Base-by-base conservation (phyloP, 2,113 vertebrate genomes). In the Cheirogaleus medius region DNA sequence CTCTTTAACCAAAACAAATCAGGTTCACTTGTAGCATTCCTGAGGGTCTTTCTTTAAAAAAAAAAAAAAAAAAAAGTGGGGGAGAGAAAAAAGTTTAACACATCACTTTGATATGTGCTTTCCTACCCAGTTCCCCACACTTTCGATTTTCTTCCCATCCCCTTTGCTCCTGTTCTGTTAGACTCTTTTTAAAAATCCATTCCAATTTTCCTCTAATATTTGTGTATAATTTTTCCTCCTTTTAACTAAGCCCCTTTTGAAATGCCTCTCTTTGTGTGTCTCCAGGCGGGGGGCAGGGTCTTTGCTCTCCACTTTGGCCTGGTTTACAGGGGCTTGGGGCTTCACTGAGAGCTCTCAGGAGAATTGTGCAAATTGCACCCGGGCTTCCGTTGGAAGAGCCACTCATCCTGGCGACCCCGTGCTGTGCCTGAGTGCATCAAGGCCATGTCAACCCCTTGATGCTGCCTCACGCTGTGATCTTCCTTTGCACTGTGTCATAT, bases 391-490 rank as follows among this genome's bases (percentile, higher is more conserved):
- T 98, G 98, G 98, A 99, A 98, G 98, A 99, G 98, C 98, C 98
- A 98, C 98, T 99, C 98, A 98, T 98, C 98, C 98, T 71, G 95
- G 98, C 95, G 98, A 92, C 98, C 97, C 98, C 99, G 98, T 98
- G 98, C 99, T 99, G 99, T 98, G 99, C 98, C 98, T 92, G 97
- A 99, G 99, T 99, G 99, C 99, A 99, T 99, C 98, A 99, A 99
- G 99, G 99, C 99, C 99, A 98, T 98, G 98, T 98, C 98, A 99
- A 98, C 98, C 98, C 99, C 99, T 99, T 99, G 99, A 99, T 99
- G 98, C 98, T 98, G 98, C 97, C 98, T 98, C 99, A 99, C 21
- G 98, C 99, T 99, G 99, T 98, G 99, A 98, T 98, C 98, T 98
- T 99, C 98, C 98, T 99, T 99, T 99, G 98, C 99, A 98, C 98